phyloP scores from a whole-genome alignment of 2,888 invertebrate species.

The Argyra leucocephala region DNA sequence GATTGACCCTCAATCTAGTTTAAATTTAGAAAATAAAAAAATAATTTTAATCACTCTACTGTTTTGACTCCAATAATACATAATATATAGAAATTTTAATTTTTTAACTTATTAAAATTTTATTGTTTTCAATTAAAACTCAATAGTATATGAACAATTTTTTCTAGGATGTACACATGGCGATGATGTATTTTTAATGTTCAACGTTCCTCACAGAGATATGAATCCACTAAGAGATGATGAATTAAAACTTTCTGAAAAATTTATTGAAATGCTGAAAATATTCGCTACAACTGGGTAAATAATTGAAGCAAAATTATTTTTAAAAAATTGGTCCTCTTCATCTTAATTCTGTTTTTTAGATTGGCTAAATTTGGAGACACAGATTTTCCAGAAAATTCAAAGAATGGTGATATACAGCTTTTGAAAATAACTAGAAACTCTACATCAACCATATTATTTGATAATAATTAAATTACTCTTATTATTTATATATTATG shows the following conservation, averaged over 20 bases:
- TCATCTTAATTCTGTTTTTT: background rate
- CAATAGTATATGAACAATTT: background rate
- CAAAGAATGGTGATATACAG: background rate
- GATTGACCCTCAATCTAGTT: no score
- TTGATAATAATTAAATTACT: no score
- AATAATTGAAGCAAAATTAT: background rate
- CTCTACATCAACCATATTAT: background rate
- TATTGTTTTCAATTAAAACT: background rate
- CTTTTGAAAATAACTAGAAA: background rate
- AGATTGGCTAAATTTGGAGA: background rate
- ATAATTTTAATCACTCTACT: background rate
- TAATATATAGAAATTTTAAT: background rate
- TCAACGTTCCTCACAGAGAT: background rate
- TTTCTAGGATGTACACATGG: background rate
- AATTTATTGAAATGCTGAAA: background rate
- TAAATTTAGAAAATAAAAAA: no score
- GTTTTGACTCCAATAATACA: background rate
- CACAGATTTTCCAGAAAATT: background rate
- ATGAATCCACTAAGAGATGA: background rate
- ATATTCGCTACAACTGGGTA: background rate
- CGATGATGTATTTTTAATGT: constrained; percentile 8
- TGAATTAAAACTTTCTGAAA: constrained; percentile 7
- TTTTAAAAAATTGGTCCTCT: background rate
- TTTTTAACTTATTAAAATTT: background rate
- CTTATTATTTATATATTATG: no score